A percentile compares a stretch with the other conserved stretches of the same genome.
These are phyloP conservation scores for Bruchidius siliquastri DNA, from an alignment of 2,888 invertebrate species.

Conservation along the genomic window DNA sequence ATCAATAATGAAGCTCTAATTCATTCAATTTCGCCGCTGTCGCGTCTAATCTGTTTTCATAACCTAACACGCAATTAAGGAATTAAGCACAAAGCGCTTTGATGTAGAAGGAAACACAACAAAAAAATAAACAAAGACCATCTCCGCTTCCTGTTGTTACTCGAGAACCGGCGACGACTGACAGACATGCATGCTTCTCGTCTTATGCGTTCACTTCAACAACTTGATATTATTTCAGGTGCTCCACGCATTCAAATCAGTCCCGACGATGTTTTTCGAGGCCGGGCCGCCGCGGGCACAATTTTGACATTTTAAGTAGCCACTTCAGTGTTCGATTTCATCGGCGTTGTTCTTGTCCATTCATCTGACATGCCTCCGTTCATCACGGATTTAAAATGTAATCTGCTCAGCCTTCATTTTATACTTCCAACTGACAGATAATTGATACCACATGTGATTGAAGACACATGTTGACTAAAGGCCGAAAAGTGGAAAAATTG, in stretches of 20 bases:
- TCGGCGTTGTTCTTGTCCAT: constrained; percentile 30
- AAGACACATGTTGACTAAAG: too few relatives aligned
- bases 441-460: too few relatives aligned
- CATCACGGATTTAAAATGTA: constrained; percentile 34
- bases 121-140: background rate
- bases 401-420: too few relatives aligned
- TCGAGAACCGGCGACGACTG: background rate
- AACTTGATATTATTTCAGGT: background rate
- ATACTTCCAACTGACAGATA: too few relatives aligned
- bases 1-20: too few relatives aligned
- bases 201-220: background rate
- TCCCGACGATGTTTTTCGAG: background rate
- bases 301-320: constrained; percentile 14
- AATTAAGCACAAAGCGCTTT: background rate
- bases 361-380: constrained; percentile 36
- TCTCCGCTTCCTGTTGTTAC: background rate
- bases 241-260: background rate
- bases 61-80: background rate
- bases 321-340: constrained; percentile 28
- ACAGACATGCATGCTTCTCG: background rate
- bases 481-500: too few relatives aligned
- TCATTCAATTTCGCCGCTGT: background rate
- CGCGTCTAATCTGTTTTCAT: background rate
- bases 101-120: background rate
- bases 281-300: background rate